phyloP scores from a whole-genome alignment of 2,797 vertebrate species.

The Danio kyathit region DNA sequence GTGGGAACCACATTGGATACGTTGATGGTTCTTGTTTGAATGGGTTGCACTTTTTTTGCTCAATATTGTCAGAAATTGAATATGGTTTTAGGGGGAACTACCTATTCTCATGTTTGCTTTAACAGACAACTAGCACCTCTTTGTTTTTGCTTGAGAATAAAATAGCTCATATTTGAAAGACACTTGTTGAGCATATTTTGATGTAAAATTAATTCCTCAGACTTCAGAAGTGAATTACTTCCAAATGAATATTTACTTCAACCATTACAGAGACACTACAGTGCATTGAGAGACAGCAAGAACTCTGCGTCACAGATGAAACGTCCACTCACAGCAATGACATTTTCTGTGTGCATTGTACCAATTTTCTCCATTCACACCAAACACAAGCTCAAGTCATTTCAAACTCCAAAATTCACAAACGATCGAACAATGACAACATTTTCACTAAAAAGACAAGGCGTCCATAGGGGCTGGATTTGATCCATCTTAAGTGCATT shows the following conservation, averaged over 20 bases:
- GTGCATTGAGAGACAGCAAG: constrained; percentile 24
- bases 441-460: constrained; percentile 34
- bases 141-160: constrained; percentile 34
- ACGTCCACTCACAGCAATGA: constrained; percentile 28
- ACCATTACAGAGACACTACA: constrained; percentile 39
- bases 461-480: constrained; percentile 31
- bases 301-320: constrained; percentile 37
- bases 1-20: not conserved
- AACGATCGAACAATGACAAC: not conserved
- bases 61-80: constrained; percentile 4
- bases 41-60: not conserved
- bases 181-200: not conserved
- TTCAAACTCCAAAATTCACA: constrained; percentile 31
- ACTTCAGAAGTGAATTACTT: constrained; percentile 3
- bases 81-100: not conserved
- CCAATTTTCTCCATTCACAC: constrained; percentile 6
- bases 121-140: constrained; percentile 4
- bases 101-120: constrained; percentile 8
- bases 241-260: constrained; percentile 51
- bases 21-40: constrained; percentile 16
- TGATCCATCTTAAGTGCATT: constrained; percentile 47
- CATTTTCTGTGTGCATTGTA: not conserved
- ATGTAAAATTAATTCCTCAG: not conserved
- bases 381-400: not conserved
- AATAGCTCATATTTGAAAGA: constrained; percentile 14